A percentile compares a stretch with the other conserved stretches of the same genome.
Conservation (phyloP, 2,797 vertebrate genomes). For the Sebastes hopkinsi region DNA sequence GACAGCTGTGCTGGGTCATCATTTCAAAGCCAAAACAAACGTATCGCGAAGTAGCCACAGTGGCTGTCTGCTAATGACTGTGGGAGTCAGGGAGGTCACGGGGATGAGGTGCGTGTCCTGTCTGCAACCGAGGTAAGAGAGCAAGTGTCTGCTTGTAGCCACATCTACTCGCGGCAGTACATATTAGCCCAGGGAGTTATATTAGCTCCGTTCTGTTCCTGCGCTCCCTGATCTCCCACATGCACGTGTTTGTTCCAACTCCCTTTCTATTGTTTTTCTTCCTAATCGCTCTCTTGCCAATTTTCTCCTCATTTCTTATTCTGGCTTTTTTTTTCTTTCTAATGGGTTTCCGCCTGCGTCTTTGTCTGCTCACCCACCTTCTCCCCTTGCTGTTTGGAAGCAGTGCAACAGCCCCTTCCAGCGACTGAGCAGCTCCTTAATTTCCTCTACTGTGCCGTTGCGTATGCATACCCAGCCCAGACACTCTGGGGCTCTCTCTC, state of each 20-base stretch:
- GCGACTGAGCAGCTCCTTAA: conserved; percentile 39
- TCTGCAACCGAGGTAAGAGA: conserved; percentile 8
- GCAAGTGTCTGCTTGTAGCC: conserved; percentile 6
- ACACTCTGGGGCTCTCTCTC: conserved; percentile 28
- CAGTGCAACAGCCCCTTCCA: conserved; percentile 46
- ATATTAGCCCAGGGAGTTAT: conserved; percentile 34
- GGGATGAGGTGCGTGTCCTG: conserved; percentile 15
- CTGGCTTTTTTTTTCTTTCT: conserved; percentile 16
- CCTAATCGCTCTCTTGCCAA: conserved; percentile 56
- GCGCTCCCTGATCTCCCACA: conserved; percentile 38
- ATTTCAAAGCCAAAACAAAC: conserved; percentile 80
- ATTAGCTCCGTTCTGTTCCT: conserved; percentile 19
- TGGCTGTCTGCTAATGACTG: conserved; percentile 61
- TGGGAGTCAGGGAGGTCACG: conserved; percentile 34
- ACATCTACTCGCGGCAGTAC: conserved; percentile 15
- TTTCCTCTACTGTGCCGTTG: conserved; percentile 46
- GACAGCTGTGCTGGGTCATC: conserved; percentile 84
- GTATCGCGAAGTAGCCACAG: conserved; percentile 54
- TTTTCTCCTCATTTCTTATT: conserved; percentile 52
- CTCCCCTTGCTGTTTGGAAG: conserved; percentile 47
- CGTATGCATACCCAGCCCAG: conserved; percentile 50
- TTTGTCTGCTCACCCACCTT: conserved; percentile 35
- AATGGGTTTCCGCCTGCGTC: conserved; percentile 19
- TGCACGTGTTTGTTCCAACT: conserved; percentile 40
- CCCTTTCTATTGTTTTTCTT: conserved; percentile 52